These are phyloP conservation scores for Caretta caretta DNA, from an alignment of 2,113 vertebrate genomes.

Conservation along the genomic window DNA sequence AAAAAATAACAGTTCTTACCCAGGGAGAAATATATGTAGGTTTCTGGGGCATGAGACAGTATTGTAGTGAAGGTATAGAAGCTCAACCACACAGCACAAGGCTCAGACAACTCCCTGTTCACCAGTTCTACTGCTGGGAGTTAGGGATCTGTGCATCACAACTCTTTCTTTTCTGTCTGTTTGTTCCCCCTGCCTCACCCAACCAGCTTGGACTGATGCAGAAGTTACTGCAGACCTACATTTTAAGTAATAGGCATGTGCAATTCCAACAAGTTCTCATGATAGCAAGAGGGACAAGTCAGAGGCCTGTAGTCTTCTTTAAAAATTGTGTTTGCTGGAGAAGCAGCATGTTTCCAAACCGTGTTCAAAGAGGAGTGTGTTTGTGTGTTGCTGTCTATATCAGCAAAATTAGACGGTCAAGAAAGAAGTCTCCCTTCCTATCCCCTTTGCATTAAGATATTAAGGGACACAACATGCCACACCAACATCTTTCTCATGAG, in stretches of 20 bases:
- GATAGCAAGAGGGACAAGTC: background rate
- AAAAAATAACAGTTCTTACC: background rate
- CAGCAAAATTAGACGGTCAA: background rate
- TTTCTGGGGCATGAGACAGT: background rate
- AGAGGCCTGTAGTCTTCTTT: background rate
- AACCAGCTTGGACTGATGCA: background rate
- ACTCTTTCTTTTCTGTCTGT: background rate
- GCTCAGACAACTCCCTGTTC: background rate
- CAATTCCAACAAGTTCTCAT: background rate
- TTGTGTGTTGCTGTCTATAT: background rate
- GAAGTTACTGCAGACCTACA: background rate
- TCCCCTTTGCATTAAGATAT: background rate
- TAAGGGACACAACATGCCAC: background rate
- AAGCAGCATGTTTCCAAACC: background rate
- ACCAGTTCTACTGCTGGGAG: background rate
- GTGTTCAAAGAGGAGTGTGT: background rate
- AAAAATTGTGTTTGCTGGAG: background rate
- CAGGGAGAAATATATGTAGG: background rate
- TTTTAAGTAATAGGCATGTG: background rate
- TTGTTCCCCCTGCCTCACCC: background rate
- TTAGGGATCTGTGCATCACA: background rate
- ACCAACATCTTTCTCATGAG: background rate
- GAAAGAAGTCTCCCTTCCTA: background rate
- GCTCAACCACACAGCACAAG: background rate
- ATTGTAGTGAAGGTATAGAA: background rate